Conservation (phyloP, 2,797 vertebrate genomes). For the Rhinoraja longicauda region DNA sequence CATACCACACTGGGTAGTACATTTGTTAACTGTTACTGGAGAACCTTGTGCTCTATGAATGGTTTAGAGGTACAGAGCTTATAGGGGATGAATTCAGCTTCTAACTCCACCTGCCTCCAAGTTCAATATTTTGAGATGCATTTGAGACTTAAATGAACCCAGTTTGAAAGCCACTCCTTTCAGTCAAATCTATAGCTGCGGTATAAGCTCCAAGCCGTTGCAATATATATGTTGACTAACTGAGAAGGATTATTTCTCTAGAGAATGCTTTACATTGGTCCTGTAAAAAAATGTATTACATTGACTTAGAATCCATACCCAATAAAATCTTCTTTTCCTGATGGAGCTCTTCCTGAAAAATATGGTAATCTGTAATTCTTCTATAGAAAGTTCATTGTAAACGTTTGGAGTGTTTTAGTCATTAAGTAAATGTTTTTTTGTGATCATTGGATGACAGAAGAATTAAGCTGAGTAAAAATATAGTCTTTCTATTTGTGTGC, state of each 20-base stretch:
- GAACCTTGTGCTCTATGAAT: neutral
- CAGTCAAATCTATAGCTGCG: neutral
- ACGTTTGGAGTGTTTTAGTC: neutral
- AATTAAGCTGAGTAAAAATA: neutral
- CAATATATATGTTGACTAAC: neutral
- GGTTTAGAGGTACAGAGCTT: neutral
- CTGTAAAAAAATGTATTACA: neutral
- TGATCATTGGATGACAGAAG: neutral
- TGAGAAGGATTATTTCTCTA: neutral
- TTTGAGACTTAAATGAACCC: constrained; percentile 18
- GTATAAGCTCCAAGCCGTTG: neutral
- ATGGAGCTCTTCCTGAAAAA: neutral
- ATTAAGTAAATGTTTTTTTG: neutral
- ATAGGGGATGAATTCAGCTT: neutral
- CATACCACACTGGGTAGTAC: neutral
- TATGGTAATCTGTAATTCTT: neutral
- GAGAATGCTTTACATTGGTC: neutral
- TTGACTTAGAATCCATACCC: neutral
- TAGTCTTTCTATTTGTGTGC: neutral
- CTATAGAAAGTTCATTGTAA: neutral
- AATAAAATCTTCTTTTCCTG: neutral
- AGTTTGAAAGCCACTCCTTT: neutral
- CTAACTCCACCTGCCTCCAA: neutral
- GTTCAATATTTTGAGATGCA: neutral
- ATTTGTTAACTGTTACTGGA: neutral